Evolutionary conservation across 2,888 invertebrate species (phyloP), one percentile per base, ranked within the genome.

Genomic region (Tineola bisselliella): DNA sequence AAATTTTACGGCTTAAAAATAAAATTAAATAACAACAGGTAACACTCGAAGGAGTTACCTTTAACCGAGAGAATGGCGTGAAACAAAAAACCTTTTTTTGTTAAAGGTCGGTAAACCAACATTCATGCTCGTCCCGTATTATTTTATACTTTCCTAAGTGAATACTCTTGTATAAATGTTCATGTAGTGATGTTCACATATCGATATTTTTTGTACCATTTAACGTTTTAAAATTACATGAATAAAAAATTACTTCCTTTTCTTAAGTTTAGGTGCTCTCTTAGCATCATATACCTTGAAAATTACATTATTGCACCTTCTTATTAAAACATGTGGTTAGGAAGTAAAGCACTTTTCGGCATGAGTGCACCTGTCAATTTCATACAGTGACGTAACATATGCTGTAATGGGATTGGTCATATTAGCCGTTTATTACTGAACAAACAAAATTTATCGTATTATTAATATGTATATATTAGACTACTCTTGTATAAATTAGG

Each of bases 61-160:
- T n/a, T n/a, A n/a, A n/a, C n/a, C 8, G 12, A 56, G 19, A 56
- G 56, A 11, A 17, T 54, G 58, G 58, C 15, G 58, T 58, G 58
- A 58, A 25, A 17, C n/a, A 33, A 58, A 58, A 58, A 58, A 6
- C n/a, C 58, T 19, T 58, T 54, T 56, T 56, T 58, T 58, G 58
- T 58, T 13, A 6, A 33, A 31, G 15, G 58, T 25, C 48, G 56
- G 56, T 58, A 58, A 58, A 33, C 58, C 58, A 33, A 31, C 58
- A 12, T 33, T 15, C 58, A 33, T 58, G 58, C 33, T 1, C 58
- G 25, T 31, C 12, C 58, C 17, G 58, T 58, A 58, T 58, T 58
- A 58, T 58, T 58, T 58, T 58, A 58, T 58, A 33, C 33, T 33
- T 58, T 15, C 33, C 58, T 58, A 58, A 58, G 58, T 58, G 58